Base-by-base conservation (phyloP, 35 echinoderm and acorn worm species). In the Eucidaris tribuloides region DNA sequence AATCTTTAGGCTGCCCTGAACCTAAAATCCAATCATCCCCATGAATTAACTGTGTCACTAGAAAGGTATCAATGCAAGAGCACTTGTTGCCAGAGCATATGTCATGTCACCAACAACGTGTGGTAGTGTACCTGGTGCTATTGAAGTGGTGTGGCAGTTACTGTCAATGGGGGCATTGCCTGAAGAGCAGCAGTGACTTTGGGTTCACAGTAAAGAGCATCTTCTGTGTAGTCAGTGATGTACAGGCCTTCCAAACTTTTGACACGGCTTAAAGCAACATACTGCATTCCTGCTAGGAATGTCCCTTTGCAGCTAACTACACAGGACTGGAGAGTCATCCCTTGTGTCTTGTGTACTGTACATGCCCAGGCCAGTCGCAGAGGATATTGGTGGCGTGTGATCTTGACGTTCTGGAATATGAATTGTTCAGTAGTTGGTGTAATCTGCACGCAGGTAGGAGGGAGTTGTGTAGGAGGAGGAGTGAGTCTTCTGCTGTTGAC, bases 201-300 rank as follows among this genome's bases (percentile, higher is more conserved):
- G 64, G 35, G 64, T 70, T 70, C 64, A 70, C 64, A 70, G 23
- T 70, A 70, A 30, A 70, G 64, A 70, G 1, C 64, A 70, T 70
- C 64, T 38, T 70, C 64, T 70, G 64, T 70, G 64, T 70, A 70
- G 64, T 70, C 64, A 70, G 64, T 70, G 64, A 70, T 70, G 23
- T 70, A 70, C 27, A 87, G 85, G 37, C 85, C 85, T 32, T 64
- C 41, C 27, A 87, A 14, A 20, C 62, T 76, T 58, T 29, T 85
- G n/a, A 85, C 68, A 37, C 66, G 44, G 33, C 83, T 85, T 18
- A 87, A 62, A 25, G 71, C 72, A 15, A 87, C 85, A 79, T 87
- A 79, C 59, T 76, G 71, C 41, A 79, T 76, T 59, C 71, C 85
- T 60, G 35, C 50, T 20, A 42, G 40, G 58, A 87, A 83, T 83